Percentiles rank a stretch among this genome's conserved stretches.
Conservation (phyloP, 2,888 invertebrate species). For the Lasius fuliginosus region DNA sequence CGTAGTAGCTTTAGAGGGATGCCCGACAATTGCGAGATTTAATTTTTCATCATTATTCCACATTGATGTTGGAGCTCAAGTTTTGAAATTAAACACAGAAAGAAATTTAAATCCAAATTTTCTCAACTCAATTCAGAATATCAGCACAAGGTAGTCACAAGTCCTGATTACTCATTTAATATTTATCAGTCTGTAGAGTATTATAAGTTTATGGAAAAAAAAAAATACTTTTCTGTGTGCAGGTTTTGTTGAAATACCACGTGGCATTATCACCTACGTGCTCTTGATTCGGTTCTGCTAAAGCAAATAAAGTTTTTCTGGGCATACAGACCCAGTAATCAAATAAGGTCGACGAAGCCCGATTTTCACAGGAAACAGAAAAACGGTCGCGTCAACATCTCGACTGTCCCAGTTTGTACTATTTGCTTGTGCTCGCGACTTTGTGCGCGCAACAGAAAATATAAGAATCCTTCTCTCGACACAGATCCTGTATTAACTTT, state of each 20-base stretch:
- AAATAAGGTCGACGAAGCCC: constrained; percentile 44
- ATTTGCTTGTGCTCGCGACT: constrained; percentile 46
- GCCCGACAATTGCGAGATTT: constrained; percentile 30
- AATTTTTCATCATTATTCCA: constrained; percentile 34
- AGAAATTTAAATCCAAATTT: neutral
- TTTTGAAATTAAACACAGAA: neutral
- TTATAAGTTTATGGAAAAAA: constrained; percentile 1
- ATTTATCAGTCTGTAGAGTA: neutral
- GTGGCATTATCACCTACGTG: constrained; percentile 28
- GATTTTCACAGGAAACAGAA: constrained; percentile 33
- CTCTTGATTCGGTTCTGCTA: constrained; percentile 10
- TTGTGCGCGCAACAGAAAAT: constrained; percentile 17
- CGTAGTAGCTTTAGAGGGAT: neutral
- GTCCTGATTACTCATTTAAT: neutral
- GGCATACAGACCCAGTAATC: constrained; percentile 39
- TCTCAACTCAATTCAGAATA: neutral
- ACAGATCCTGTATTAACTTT: constrained; percentile 36
- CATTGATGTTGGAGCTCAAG: neutral
- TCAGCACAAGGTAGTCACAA: neutral
- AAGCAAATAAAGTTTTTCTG: constrained; percentile 30
- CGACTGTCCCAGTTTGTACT: constrained; percentile 38
- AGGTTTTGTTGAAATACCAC: constrained; percentile 18
- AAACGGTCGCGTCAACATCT: constrained; percentile 50
- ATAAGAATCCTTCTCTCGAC: neutral
- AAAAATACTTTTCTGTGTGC: neutral